A percentile compares a stretch with the other conserved stretches of the same genome.
phyloP scores from a whole-genome alignment of 2,113 vertebrate genomes.

The Microtus oregoni region DNA sequence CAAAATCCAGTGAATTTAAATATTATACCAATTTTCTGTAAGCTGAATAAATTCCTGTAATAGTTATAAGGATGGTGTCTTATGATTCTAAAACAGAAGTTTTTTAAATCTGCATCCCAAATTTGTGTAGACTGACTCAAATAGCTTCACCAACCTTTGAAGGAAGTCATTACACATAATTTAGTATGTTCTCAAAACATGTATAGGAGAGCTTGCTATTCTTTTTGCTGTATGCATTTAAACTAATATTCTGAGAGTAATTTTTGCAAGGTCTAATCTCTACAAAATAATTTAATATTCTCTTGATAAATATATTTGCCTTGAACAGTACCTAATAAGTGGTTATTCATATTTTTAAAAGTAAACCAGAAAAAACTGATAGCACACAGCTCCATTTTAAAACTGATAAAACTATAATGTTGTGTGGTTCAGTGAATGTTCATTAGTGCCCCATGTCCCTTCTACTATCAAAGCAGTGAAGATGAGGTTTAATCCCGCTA shows the following conservation, averaged over 20 bases:
- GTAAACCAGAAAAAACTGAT: background rate
- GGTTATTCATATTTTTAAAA: background rate
- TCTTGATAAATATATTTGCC: constrained; percentile 3
- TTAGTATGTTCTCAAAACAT: background rate
- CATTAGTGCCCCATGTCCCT: background rate
- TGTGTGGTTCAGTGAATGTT: background rate
- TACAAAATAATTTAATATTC: background rate
- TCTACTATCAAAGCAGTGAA: background rate
- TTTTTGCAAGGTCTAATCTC: background rate
- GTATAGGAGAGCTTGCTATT: background rate
- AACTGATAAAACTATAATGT: background rate
- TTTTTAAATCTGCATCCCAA: constrained; percentile 7
- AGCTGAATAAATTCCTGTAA: background rate
- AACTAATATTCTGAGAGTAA: background rate
- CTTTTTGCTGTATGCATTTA: background rate
- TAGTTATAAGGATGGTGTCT: background rate
- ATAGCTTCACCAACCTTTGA: background rate
- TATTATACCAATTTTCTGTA: background rate
- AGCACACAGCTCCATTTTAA: background rate
- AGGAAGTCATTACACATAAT: background rate
- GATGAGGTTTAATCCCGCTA: background rate
- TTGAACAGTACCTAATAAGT: background rate
- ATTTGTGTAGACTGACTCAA: background rate
- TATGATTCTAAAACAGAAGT: background rate
- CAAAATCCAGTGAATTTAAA: constrained; percentile 10